Evolutionary conservation across 2,888 invertebrate species (phyloP).

Genomic region (Orthosia incerta): DNA sequence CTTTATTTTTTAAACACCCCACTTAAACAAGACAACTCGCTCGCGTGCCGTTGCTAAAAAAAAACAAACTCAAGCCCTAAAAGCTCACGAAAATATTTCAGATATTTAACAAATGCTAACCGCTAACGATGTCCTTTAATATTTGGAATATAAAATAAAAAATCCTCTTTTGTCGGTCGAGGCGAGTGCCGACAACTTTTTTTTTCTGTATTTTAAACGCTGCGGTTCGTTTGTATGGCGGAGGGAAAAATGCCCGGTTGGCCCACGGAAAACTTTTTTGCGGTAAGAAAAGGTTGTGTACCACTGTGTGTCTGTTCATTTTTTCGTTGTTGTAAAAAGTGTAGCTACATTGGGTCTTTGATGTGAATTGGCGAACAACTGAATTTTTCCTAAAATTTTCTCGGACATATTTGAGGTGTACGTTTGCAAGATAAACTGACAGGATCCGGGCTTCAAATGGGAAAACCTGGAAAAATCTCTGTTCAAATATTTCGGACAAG

Average conservation of each 20-base stretch:
- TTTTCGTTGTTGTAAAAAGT: slow-evolving; percentile 70
- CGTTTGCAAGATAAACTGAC: slow-evolving; percentile 15
- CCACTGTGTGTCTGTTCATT: slow-evolving; percentile 67
- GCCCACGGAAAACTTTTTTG: slow-evolving; percentile 88
- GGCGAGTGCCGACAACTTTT: slow-evolving; percentile 84
- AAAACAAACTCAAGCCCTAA: slow-evolving; percentile 75
- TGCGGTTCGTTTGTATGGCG: slow-evolving; percentile 88
- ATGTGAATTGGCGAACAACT: slow-evolving; percentile 61
- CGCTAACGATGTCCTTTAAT: slow-evolving; percentile 90
- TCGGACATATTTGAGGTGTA: slow-evolving; percentile 50
- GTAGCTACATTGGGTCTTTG: slow-evolving; percentile 62
- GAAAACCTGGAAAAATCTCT: slow-evolving; percentile 10
- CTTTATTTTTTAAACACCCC: slow-evolving; percentile 75
- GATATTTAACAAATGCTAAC: slow-evolving; percentile 89
- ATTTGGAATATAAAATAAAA: slow-evolving; percentile 89
- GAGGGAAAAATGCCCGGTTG: slow-evolving; percentile 86
- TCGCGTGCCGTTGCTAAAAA: slow-evolving; percentile 71
- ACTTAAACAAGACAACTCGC: slow-evolving; percentile 80
- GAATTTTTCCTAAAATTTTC: slow-evolving; percentile 58
- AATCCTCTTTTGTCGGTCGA: slow-evolving; percentile 84
- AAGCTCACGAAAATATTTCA: slow-evolving; percentile 84
- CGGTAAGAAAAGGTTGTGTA: slow-evolving; percentile 89
- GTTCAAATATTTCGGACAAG: slow-evolving; percentile 16
- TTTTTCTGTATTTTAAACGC: slow-evolving; percentile 80
- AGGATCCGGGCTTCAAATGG: not conserved